Evolutionary conservation across 1,140 invertebrate genomes (phyloP).

Genomic region (Drosophila teissieri): DNA sequence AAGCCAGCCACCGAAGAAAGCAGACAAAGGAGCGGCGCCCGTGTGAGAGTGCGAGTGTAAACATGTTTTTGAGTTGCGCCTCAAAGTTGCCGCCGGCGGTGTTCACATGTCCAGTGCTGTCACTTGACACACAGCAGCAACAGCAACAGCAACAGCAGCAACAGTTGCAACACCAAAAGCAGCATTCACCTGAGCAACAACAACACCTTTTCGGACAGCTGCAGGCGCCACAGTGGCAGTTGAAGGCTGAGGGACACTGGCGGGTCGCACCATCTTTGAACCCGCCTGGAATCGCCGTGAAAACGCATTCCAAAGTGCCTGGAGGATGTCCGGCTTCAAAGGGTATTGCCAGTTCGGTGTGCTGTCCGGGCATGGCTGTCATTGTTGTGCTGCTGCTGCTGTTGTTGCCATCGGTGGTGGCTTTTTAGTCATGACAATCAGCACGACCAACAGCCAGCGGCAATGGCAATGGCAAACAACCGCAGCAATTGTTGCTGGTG

Average conservation of each 20-base stretch:
- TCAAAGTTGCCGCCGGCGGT: constrained; percentile 64
- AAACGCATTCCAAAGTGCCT: constrained; percentile 7
- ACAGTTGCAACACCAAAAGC: constrained; percentile 28
- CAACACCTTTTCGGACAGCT: constrained; percentile 69
- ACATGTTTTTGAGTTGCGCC: constrained; percentile 77
- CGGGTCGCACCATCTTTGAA: constrained; percentile 6
- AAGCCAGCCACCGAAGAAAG: constrained; percentile 66
- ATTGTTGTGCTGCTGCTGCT: constrained; percentile 14
- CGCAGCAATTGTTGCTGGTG: constrained; percentile 69
- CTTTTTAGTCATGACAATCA: constrained; percentile 76
- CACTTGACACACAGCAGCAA: constrained; percentile 70
- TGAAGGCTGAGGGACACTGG: constrained; percentile 37
- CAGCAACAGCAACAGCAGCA: constrained; percentile 50
- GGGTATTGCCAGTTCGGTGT: constrained; percentile 25
- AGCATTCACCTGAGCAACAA: constrained; percentile 46
- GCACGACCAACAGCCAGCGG: constrained; percentile 74
- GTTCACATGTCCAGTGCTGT: constrained; percentile 73
- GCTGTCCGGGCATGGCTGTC: constrained; percentile 4
- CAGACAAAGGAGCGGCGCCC: constrained; percentile 46
- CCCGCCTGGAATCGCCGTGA: neutral
- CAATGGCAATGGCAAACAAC: constrained; percentile 75
- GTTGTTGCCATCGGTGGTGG: constrained; percentile 50
- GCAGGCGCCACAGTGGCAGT: constrained; percentile 66
- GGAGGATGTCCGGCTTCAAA: constrained; percentile 7
- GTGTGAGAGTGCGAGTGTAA: constrained; percentile 56